Base-by-base conservation (phyloP, 2,113 vertebrate species). In the Myodes glareolus region DNA sequence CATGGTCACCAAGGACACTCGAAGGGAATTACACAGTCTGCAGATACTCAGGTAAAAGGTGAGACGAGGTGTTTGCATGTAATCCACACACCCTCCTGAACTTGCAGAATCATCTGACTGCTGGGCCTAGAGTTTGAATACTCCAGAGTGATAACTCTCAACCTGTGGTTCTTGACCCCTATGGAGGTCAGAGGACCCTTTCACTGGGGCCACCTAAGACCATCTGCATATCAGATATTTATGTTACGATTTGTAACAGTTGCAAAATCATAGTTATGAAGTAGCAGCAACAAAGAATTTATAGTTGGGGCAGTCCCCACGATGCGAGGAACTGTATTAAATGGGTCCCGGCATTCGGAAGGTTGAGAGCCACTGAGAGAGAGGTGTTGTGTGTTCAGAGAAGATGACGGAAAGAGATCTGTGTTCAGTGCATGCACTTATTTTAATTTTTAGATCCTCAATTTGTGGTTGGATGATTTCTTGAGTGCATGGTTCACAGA, bases 11-110 rank as follows among this genome's bases (percentile, higher is more conserved):
- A 77, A 47, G 6, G 75, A 77, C 75, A 31, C 47, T 47, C 7
- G 3, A 47, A 77, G 75, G 45, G 10, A 39, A 12, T 36, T 4
- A 36, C 39, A 42, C 33, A 67, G 23, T 90, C 63, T 65, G n/a
- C 36, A 68, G 45, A 27, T 13, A 11, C 67, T 27, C 67, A 73
- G 25, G 42, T 39, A 17, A 58, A 58, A 61, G 45, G 21, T 9
- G 5, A 29, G n/a, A 33, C 5, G 17, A 45, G 73, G 19, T 21
- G 70, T 47, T 31, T 42, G 42, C 36, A 13, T 8, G 1, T 21
- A 33, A 14, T 27, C 33, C 13, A 1, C 0, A 17, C 3, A 31
- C 14, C 6, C 13, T 31, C 39, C 23, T 2, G 7, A 19, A 55
- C 16, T 55, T 1, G 7, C 42, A 47, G 21, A 47, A 33, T 47